Conservation (phyloP, 2,888 invertebrate genomes). For the Serripes groenlandicus region DNA sequence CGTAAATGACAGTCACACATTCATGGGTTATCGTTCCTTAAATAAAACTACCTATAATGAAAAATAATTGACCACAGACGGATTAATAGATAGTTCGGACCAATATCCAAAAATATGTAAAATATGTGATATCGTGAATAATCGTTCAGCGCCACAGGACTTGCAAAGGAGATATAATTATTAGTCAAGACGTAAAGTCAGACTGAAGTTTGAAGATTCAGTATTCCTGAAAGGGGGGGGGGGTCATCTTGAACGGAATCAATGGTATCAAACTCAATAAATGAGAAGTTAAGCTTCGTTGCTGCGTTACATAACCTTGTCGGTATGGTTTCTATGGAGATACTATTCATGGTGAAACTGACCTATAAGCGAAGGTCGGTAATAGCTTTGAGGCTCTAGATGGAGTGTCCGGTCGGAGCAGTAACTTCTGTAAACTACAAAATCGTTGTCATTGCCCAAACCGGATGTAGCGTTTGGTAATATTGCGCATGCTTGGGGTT, state of each 20-base stretch:
- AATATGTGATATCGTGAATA: no score
- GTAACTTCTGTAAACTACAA: background rate
- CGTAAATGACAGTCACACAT: conserved; percentile 2
- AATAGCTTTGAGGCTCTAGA: background rate
- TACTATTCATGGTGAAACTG: conserved; percentile 1
- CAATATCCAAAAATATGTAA: no score
- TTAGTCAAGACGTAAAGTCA: background rate
- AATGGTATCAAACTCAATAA: conserved; percentile 4
- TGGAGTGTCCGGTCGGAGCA: background rate
- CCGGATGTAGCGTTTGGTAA: background rate
- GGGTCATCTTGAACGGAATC: conserved; percentile 1
- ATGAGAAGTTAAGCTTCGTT: background rate
- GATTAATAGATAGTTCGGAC: no score
- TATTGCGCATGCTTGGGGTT: background rate
- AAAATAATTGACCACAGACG: no score
- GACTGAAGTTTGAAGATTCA: background rate
- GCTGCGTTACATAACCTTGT: background rate
- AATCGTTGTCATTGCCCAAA: background rate
- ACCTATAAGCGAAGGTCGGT: background rate
- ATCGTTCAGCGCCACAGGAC: no score
- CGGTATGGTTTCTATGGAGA: background rate
- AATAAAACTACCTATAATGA: no score
- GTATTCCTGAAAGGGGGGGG: background rate
- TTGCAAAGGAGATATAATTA: background rate
- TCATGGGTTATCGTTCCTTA: conserved; percentile 7